Conservation (phyloP, 2,888 invertebrate species). For the Cetonia aurata region DNA sequence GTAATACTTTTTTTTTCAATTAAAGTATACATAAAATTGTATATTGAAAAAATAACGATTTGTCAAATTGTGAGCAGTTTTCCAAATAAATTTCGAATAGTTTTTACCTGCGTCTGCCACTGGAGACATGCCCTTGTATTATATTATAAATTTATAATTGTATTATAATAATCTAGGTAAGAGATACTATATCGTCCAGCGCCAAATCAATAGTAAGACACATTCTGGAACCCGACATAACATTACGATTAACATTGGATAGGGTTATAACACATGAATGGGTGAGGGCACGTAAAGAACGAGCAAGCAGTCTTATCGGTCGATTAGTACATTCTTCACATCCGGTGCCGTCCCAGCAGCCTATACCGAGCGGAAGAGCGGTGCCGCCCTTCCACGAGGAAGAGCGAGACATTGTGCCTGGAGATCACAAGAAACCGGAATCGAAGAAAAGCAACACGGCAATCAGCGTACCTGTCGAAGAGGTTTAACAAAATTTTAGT, state of each 20-base stretch:
- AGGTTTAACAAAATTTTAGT: constrained; percentile 48
- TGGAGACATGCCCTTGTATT: neutral
- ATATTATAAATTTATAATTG: constrained; percentile 5
- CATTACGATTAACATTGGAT: constrained; percentile 80
- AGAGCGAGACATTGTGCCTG: constrained; percentile 58
- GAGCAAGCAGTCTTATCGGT: constrained; percentile 71
- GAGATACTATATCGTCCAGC: constrained; percentile 76
- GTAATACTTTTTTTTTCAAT: neutral
- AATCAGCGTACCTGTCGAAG: constrained; percentile 60
- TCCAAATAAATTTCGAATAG: too few relatives aligned
- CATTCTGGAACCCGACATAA: constrained; percentile 88
- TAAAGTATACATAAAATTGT: neutral
- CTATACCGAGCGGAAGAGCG: constrained; percentile 44
- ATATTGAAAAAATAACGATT: too few relatives aligned
- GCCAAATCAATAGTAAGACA: constrained; percentile 84
- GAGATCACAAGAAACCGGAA: constrained; percentile 65
- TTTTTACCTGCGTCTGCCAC: neutral
- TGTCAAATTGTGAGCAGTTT: too few relatives aligned
- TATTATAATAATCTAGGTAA: constrained; percentile 49
- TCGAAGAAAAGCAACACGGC: constrained; percentile 64
- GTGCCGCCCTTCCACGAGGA: constrained; percentile 54
- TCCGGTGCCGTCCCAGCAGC: constrained; percentile 58
- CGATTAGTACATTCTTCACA: constrained; percentile 74
- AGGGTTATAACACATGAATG: constrained; percentile 83
- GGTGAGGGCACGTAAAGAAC: constrained; percentile 76